These are phyloP conservation scores for Trichopria drosophilae DNA, from an alignment of 2,888 invertebrate genomes.

Conservation along the genomic window DNA sequence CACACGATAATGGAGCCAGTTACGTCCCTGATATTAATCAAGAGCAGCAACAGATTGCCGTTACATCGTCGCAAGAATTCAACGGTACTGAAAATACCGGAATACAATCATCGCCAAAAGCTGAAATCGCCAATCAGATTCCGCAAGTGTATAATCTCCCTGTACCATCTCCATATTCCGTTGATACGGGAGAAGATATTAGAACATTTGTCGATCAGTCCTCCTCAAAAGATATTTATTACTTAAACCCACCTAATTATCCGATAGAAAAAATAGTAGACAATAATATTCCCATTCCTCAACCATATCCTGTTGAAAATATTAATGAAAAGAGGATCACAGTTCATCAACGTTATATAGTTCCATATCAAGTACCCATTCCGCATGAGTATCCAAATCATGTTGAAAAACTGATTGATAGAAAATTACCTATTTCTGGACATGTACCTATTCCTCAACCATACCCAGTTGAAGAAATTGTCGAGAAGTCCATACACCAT, in stretches of 20 bases:
- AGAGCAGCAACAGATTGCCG: slow-evolving; percentile 26
- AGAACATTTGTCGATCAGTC: neutral
- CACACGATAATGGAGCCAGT: slow-evolving; percentile 2
- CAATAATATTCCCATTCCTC: slow-evolving; percentile 56
- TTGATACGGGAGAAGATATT: slow-evolving; percentile 15
- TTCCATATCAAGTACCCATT: slow-evolving; percentile 58
- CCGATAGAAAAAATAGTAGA: slow-evolving; percentile 55
- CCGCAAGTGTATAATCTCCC: too few species aligned
- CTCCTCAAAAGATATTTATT: too few species aligned
- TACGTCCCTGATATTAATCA: slow-evolving; percentile 19
- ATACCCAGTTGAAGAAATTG: slow-evolving; percentile 57
- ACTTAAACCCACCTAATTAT: slow-evolving; percentile 4
- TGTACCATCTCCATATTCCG: too few species aligned
- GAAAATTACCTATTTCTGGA: slow-evolving; percentile 56
- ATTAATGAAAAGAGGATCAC: slow-evolving; percentile 63
- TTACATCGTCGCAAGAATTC: too few species aligned
- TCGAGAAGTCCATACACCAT: too few species aligned
- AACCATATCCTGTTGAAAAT: slow-evolving; percentile 61
- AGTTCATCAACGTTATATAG: slow-evolving; percentile 60
- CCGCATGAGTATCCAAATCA: slow-evolving; percentile 47
- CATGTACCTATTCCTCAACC: slow-evolving; percentile 56
- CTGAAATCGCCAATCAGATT: too few species aligned
- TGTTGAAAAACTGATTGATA: slow-evolving; percentile 65
- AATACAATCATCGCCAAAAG: too few species aligned
- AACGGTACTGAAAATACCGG: too few species aligned